Conservation (phyloP, 2,888 invertebrate genomes). For the Agapetus fuscipes region DNA sequence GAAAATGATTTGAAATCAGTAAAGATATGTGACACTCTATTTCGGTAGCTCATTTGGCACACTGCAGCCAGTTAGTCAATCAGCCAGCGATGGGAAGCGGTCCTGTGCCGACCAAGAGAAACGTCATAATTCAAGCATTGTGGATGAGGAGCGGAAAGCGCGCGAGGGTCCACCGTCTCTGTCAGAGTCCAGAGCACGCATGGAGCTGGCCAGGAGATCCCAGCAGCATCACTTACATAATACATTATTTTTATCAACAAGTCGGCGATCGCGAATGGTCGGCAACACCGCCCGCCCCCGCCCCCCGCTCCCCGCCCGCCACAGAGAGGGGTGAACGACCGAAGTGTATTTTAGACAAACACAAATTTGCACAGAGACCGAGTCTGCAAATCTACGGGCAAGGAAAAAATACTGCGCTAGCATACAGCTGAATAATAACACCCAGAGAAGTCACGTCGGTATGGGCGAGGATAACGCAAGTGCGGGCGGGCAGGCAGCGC, state of each 20-base stretch:
- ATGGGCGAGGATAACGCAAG: too few relatives aligned
- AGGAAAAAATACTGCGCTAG: slow-evolving; percentile 14
- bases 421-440: slow-evolving; percentile 15
- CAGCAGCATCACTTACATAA: slow-evolving; percentile 21
- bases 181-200: too few relatives aligned
- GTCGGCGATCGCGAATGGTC: slow-evolving; percentile 19
- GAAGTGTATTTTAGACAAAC: slow-evolving; percentile 18
- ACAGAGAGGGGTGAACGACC: slow-evolving; percentile 20
- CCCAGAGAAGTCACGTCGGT: not conserved
- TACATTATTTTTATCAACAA: slow-evolving; percentile 22
- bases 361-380: slow-evolving; percentile 19
- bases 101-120: too few relatives aligned
- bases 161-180: too few relatives aligned
- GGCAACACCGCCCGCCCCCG: slow-evolving; percentile 1
- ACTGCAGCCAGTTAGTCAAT: too few relatives aligned
- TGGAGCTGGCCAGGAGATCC: too few relatives aligned
- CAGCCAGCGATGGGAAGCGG: too few relatives aligned
- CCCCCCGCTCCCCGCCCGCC: slow-evolving; percentile 9
- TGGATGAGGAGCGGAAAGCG: slow-evolving; percentile 16
- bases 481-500: too few relatives aligned
- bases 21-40: too few relatives aligned
- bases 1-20: too few relatives aligned
- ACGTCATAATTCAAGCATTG: too few relatives aligned
- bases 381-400: slow-evolving; percentile 10
- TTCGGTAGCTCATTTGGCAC: too few relatives aligned